Evolutionary conservation across 2,888 invertebrate genomes (phyloP).

Genomic region (Mactromeris polynyma): DNA sequence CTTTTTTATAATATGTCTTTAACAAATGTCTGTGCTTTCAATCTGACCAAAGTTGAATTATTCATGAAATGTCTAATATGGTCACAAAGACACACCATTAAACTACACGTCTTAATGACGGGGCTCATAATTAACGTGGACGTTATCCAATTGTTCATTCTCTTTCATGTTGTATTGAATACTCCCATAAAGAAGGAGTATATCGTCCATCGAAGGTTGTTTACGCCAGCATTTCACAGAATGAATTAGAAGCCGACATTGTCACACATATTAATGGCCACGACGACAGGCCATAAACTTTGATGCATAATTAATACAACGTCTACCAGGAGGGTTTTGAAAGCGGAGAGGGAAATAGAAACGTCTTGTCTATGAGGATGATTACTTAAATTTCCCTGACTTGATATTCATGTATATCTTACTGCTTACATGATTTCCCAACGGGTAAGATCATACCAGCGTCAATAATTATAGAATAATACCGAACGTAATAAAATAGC

Average conservation of each 20-base stretch:
- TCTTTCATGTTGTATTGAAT: not conserved
- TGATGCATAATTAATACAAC: slow-evolving; percentile 26
- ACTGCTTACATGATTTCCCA: slow-evolving; percentile 61
- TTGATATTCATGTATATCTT: slow-evolving; percentile 58
- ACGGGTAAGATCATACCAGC: slow-evolving; percentile 2
- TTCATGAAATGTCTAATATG: slow-evolving; percentile 2
- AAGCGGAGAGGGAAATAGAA: not conserved
- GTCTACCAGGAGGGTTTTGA: slow-evolving; percentile 3
- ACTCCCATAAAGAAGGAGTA: not conserved
- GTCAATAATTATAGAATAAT: slow-evolving; percentile 18
- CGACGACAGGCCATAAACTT: slow-evolving; percentile 15
- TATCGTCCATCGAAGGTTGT: not conserved
- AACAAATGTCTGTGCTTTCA: not conserved
- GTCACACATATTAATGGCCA: not conserved
- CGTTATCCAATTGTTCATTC: not conserved
- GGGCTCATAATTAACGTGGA: not conserved
- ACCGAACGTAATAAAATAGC: not conserved
- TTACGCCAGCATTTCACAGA: not conserved
- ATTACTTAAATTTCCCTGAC: slow-evolving; percentile 43
- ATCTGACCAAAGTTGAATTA: slow-evolving; percentile 14
- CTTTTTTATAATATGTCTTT: too few species aligned
- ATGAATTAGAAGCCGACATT: not conserved
- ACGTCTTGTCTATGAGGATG: slow-evolving; percentile 26
- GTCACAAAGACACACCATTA: not conserved
- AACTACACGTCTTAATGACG: not conserved